Percentiles rank a stretch among this genome's conserved stretches.
These are phyloP conservation scores for Heteromyza rotundicornis DNA, from an alignment of 2,888 invertebrate genomes.

Conservation along the genomic window DNA sequence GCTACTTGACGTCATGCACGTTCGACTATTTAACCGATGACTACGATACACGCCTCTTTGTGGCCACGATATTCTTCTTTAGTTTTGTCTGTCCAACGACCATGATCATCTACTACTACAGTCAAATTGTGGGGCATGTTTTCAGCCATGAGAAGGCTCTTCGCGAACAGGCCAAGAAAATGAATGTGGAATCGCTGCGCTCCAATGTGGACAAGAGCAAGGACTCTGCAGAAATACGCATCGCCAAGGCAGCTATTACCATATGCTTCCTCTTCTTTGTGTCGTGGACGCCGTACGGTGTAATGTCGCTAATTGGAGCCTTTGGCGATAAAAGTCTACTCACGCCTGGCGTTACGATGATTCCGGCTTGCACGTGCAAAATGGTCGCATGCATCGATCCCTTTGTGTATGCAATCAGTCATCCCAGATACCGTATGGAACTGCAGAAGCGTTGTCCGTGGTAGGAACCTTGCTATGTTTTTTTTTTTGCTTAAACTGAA, in stretches of 20 bases:
- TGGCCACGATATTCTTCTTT: constrained; percentile 76
- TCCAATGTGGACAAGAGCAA: constrained; percentile 70
- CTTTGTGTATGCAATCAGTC: constrained; percentile 89
- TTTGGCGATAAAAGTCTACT: constrained; percentile 76
- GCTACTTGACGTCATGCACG: constrained; percentile 84
- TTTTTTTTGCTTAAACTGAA: too few species aligned
- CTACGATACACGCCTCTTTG: constrained; percentile 79
- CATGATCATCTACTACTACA: constrained; percentile 82
- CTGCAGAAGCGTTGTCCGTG: constrained; percentile 80
- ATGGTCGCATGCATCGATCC: constrained; percentile 91
- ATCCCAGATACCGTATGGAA: constrained; percentile 85
- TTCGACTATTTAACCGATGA: constrained; percentile 84
- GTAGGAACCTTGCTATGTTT: too few species aligned
- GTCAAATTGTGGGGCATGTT: constrained; percentile 86
- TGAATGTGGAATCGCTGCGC: constrained; percentile 86
- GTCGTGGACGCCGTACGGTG: constrained; percentile 91
- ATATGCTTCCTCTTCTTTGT: constrained; percentile 84
- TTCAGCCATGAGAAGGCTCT: constrained; percentile 84
- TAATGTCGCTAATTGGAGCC: constrained; percentile 80
- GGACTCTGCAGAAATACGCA: constrained; percentile 80
- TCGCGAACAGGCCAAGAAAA: constrained; percentile 82
- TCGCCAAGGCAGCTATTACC: constrained; percentile 87
- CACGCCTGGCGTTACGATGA: constrained; percentile 80
- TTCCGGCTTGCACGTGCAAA: constrained; percentile 86
- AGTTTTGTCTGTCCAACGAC: constrained; percentile 79